Percentiles rank a stretch among this genome's conserved stretches.
phyloP scores from a whole-genome alignment of 92 coral and sea anemone species.

The Palythoa heliodiscus region DNA sequence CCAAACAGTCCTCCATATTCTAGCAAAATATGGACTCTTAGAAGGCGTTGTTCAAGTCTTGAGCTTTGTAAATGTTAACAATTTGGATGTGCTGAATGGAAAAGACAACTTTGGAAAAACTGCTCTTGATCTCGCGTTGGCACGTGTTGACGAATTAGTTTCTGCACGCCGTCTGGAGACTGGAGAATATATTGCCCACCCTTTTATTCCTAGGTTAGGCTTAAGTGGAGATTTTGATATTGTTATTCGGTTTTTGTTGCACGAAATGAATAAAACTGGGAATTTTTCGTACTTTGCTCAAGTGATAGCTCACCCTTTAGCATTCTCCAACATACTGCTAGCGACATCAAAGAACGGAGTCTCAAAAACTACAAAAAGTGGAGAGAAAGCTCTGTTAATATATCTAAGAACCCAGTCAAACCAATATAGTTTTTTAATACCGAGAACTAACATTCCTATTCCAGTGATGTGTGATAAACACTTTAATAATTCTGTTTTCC shows the following conservation, averaged over 20 bases:
- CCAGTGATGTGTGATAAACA: neutral
- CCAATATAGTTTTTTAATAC: neutral
- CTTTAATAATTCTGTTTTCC: slow-evolving; percentile 20
- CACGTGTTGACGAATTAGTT: slow-evolving; percentile 1
- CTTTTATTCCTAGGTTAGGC: neutral
- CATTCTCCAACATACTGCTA: neutral
- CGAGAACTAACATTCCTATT: neutral
- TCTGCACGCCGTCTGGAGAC: neutral
- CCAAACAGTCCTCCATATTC: slow-evolving; percentile 14
- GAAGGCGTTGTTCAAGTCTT: neutral
- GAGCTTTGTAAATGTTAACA: neutral
- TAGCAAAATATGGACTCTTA: neutral
- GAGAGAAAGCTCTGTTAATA: neutral
- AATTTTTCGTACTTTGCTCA: slow-evolving; percentile 4
- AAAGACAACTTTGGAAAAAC: slow-evolving; percentile 11
- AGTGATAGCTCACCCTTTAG: neutral
- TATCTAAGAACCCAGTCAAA: neutral
- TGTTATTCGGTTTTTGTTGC: neutral
- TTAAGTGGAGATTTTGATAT: slow-evolving; percentile 18
- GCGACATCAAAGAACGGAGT: neutral
- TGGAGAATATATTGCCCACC: slow-evolving; percentile 3
- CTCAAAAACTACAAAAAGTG: neutral
- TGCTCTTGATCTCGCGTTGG: slow-evolving; percentile 24
- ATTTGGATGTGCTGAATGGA: neutral
- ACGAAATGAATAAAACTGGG: neutral